Evolutionary conservation across 2,888 invertebrate species (phyloP).

Genomic region (Cerastis leucographa): DNA sequence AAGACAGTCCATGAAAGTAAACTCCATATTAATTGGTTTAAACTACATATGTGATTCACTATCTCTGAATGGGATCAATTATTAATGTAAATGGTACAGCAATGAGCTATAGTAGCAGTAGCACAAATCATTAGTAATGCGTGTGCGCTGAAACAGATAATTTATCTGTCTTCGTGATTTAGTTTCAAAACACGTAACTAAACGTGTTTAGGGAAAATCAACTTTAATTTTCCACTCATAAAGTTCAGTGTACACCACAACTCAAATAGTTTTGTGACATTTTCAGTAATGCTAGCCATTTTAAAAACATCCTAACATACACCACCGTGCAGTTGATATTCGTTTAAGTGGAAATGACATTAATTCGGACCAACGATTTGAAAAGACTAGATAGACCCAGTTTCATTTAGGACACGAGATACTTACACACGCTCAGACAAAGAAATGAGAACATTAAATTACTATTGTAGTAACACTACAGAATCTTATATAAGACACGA

Average conservation of each 20-base stretch:
- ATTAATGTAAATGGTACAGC: slow-evolving; percentile 52
- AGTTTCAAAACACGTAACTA: background rate
- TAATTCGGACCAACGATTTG: slow-evolving; percentile 1
- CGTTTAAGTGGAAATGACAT: background rate
- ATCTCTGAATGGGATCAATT: slow-evolving; percentile 56
- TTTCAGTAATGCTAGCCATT: background rate
- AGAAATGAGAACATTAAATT: slow-evolving; percentile 49
- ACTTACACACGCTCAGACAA: slow-evolving; percentile 52
- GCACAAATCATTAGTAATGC: slow-evolving; percentile 49
- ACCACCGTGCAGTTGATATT: background rate
- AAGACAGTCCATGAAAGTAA: slow-evolving; percentile 55
- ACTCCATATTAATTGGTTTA: slow-evolving; percentile 48
- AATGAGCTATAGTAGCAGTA: slow-evolving; percentile 54
- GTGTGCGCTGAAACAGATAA: slow-evolving; percentile 57
- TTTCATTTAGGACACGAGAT: slow-evolving; percentile 63
- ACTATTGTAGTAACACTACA: slow-evolving; percentile 45
- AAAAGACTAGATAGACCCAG: slow-evolving; percentile 55
- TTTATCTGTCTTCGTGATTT: slow-evolving; percentile 20
- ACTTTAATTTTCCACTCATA: background rate
- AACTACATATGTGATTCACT: slow-evolving; percentile 49
- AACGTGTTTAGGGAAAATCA: background rate
- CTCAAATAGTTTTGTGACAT: background rate
- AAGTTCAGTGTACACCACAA: background rate
- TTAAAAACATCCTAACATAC: background rate
- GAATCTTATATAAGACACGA: slow-evolving; percentile 56